These are phyloP conservation scores for Oikopleura dioica DNA, from an alignment of 23 tunicate species.

Conservation along the genomic window DNA sequence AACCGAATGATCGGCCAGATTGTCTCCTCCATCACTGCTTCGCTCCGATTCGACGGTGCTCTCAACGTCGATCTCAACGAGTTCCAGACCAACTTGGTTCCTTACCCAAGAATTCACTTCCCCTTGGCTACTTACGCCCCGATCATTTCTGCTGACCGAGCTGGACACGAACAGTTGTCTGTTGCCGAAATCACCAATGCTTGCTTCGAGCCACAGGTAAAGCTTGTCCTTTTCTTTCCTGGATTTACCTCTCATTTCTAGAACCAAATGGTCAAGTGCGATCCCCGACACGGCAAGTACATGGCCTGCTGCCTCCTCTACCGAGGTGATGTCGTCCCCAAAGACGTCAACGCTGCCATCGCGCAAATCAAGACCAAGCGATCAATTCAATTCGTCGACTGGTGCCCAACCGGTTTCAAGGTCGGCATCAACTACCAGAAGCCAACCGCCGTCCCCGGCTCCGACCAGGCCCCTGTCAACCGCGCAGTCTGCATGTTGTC, in stretches of 20 bases:
- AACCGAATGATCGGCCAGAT: conserved; percentile 39
- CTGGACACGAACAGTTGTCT: conserved; percentile 60
- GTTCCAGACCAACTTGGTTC: conserved; percentile 66
- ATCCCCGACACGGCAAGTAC: conserved; percentile 98
- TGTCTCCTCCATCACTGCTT: conserved; percentile 51
- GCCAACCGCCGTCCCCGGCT: conserved; percentile 73
- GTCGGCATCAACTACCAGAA: conserved; percentile 89
- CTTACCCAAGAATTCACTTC: conserved; percentile 61
- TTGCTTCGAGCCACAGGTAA: conserved; percentile 95
- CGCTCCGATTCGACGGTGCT: conserved; percentile 30
- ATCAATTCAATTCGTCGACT: conserved; percentile 74
- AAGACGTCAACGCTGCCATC: conserved; percentile 97
- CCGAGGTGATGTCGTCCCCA: conserved; percentile 97
- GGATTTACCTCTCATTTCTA: too few species aligned
- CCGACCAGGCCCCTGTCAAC: conserved; percentile 74
- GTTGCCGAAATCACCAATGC: conserved; percentile 98
- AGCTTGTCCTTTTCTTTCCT: too few species aligned
- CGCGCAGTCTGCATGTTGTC: conserved; percentile 98
- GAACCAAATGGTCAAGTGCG: conserved; percentile 99
- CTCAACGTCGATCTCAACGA: conserved; percentile 45
- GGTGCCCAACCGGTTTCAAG: conserved; percentile 92
- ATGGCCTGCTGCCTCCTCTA: conserved; percentile 99
- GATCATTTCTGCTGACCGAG: conserved; percentile 30
- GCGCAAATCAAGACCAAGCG: conserved; percentile 92
- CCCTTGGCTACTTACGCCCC: conserved; percentile 43